Percentiles rank a stretch among this genome's conserved stretches.
phyloP scores from a whole-genome alignment of 1,140 invertebrate species.

The Danaus plexippus region DNA sequence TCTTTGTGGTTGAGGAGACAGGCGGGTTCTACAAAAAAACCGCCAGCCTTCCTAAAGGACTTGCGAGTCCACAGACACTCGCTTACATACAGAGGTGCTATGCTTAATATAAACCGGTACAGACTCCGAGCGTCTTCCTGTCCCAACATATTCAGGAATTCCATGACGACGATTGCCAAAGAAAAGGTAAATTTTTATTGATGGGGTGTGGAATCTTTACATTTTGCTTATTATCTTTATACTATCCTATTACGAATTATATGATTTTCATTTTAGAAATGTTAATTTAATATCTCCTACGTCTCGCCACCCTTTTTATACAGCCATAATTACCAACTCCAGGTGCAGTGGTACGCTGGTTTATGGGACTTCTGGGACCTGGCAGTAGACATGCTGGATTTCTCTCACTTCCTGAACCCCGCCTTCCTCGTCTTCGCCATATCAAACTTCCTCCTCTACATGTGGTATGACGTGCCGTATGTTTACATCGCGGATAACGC shows the following conservation, averaged over 20 bases:
- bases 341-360: slow-evolving; percentile 80
- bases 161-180: slow-evolving; percentile 88
- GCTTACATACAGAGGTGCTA: slow-evolving; percentile 87
- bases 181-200: slow-evolving; percentile 69
- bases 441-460: slow-evolving; percentile 89
- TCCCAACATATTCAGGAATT: slow-evolving; percentile 90
- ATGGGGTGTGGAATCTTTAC: too few species aligned
- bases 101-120: slow-evolving; percentile 88
- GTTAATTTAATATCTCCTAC: too few species aligned
- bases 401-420: slow-evolving; percentile 82
- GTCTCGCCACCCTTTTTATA: too few species aligned
- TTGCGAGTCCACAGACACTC: slow-evolving; percentile 81
- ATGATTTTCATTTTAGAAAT: too few species aligned
- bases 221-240: too few species aligned
- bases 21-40: slow-evolving; percentile 66
- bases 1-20: slow-evolving; percentile 73
- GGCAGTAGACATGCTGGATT: slow-evolving; percentile 82
- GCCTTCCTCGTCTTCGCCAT: slow-evolving; percentile 85
- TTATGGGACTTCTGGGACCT: slow-evolving; percentile 84
- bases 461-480: slow-evolving; percentile 92
- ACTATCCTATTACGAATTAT: too few species aligned
- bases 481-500: slow-evolving; percentile 86
- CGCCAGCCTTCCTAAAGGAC: slow-evolving; percentile 79
- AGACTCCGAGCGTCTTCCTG: slow-evolving; percentile 86
- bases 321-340: slow-evolving; percentile 16